Base-by-base conservation (phyloP, 2,113 vertebrate genomes). In the Ceyx cyanopectus region DNA sequence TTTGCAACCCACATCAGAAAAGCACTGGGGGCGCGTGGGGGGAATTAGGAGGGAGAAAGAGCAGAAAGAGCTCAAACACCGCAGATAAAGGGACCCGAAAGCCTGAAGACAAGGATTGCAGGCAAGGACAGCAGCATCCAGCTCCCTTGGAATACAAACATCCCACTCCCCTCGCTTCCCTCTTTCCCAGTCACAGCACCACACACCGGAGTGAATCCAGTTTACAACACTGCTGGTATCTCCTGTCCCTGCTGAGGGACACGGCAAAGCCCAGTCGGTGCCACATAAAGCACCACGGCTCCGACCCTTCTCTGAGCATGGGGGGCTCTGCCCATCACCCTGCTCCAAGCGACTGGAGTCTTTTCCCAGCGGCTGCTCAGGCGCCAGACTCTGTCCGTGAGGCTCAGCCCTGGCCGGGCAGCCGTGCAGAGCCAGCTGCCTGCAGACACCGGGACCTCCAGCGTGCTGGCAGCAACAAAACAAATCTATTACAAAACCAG, bases 251-350 rank as follows among this genome's bases (percentile, higher is more conserved):
- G 75, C 81, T 62, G 32, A 10, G 1, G 6, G 73, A 37, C 77
- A 48, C 46, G 0, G 11, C 0, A 58, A 40, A 80, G n/a, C 67
- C 41, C 65, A 41, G 29, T 24, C 4, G 6, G 72, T 66, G 68
- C 77, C 60, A 53, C 65, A 10, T 68, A 18, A 67, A 54, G 32
- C 0, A 0, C 77, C 68, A 10, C 6, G 1, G 56, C 72, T 68
- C 50, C 8, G 56, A 5, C 54, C 6, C 3, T 4, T 40, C 60
- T 53, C 60, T 0, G 0, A 13, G 21, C 29, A 3, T 0, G 48
- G 0, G 61, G 30, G 8, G n/a, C n/a, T 93, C 70, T 54, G 75
- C 88, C 73, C 4, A 0, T 21, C 92, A 79, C 34, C 75, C 62
- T 3, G 4, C 77, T 17, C 37, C 2, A 17, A 46, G 54, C 29